Conservation (phyloP, 1,140 invertebrate species). For the Drosophila ironensis region DNA sequence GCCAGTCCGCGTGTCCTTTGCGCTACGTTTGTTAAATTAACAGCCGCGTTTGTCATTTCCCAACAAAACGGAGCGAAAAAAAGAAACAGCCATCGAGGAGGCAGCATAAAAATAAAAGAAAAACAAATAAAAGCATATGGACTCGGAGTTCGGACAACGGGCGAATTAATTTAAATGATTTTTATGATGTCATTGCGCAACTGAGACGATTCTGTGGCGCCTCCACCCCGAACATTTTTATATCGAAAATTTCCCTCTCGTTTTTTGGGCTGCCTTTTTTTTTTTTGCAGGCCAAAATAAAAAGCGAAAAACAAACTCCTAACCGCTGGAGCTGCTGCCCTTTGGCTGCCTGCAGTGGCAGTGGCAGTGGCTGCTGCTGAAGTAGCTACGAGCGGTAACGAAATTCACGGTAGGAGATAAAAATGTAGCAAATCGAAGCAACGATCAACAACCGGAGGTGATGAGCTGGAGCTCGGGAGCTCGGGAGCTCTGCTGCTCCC, state of each 20-base stretch:
- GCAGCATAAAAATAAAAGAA: constrained; percentile 56
- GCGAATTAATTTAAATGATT: constrained; percentile 80
- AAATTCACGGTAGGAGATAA: constrained; percentile 80
- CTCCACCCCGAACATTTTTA: constrained; percentile 13
- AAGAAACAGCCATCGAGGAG: constrained; percentile 47
- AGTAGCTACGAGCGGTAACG: constrained; percentile 76
- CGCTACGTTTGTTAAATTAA: constrained; percentile 75
- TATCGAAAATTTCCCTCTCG: not conserved
- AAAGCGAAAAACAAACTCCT: constrained; percentile 38
- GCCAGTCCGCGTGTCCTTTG: constrained; percentile 55
- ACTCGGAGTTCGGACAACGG: constrained; percentile 45
- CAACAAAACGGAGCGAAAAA: constrained; percentile 10
- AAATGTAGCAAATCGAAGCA: constrained; percentile 78
- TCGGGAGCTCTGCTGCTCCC: too few species aligned
- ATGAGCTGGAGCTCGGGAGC: constrained; percentile 34
- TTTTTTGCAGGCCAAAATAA: constrained; percentile 12
- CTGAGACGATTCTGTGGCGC: constrained; percentile 56
- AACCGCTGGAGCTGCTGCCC: constrained; percentile 43
- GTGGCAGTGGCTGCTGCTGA: constrained; percentile 35
- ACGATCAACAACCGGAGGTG: constrained; percentile 77
- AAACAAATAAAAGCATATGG: constrained; percentile 80
- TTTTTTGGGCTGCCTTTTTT: not conserved
- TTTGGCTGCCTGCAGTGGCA: constrained; percentile 36
- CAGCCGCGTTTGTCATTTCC: constrained; percentile 69
- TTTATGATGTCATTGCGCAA: constrained; percentile 79